Evolutionary conservation across 2,113 vertebrate species (phyloP).

Genomic region (Phocoena sinus): DNA sequence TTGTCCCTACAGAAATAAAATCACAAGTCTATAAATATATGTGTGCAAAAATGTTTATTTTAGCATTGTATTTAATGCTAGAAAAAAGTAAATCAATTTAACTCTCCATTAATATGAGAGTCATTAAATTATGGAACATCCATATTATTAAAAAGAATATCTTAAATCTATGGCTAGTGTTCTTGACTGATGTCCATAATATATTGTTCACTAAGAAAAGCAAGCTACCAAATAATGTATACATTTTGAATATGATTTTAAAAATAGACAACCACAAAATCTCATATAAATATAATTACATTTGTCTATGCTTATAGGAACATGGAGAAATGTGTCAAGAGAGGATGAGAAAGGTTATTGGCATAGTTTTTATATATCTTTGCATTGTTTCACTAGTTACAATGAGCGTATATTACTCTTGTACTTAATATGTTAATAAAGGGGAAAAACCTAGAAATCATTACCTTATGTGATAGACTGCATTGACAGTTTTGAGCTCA

Average conservation of each 20-base stretch:
- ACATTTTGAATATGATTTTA: background rate
- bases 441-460: background rate
- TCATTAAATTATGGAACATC: background rate
- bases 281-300: background rate
- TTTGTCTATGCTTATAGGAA: background rate
- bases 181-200: background rate
- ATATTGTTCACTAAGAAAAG: background rate
- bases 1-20: background rate
- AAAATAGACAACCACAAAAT: background rate
- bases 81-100: background rate
- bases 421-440: constrained; percentile 4
- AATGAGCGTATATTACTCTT: background rate
- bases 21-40: background rate
- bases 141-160: background rate
- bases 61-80: background rate
- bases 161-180: background rate
- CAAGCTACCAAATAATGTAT: background rate
- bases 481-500: background rate
- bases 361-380: background rate
- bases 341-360: background rate
- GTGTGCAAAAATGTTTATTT: background rate
- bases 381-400: background rate
- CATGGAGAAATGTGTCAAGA: background rate
- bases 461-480: background rate
- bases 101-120: background rate